Evolutionary conservation across 2,797 vertebrate species (phyloP).

Genomic region (Helarctos malayanus): DNA sequence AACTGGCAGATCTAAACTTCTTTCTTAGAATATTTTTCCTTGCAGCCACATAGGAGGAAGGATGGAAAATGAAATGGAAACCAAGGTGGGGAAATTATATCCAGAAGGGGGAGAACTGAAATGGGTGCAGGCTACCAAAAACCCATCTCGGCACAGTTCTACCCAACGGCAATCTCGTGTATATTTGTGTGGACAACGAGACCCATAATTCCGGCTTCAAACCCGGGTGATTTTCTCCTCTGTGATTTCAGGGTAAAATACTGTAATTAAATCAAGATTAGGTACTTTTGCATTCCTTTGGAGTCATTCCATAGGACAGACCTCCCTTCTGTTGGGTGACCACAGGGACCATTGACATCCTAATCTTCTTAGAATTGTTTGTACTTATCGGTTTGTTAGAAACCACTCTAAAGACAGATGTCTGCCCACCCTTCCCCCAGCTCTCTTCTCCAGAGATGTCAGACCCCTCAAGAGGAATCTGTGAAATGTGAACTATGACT

Average conservation of each 20-base stretch:
- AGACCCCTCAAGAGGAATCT: slow-evolving; percentile 69
- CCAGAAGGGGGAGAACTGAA: neutral
- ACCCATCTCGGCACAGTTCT: neutral
- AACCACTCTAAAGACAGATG: slow-evolving; percentile 52
- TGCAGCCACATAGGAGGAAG: neutral
- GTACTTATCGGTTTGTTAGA: slow-evolving; percentile 22
- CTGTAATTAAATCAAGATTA: neutral
- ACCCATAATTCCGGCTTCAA: neutral
- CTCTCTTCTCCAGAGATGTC: slow-evolving; percentile 55
- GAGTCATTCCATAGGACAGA: neutral
- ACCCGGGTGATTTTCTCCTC: neutral
- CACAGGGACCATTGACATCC: neutral
- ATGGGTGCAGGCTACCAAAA: neutral
- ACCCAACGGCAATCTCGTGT: neutral
- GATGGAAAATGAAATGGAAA: neutral
- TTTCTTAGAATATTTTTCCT: neutral
- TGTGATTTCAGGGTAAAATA: slow-evolving; percentile 7
- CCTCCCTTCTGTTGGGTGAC: neutral
- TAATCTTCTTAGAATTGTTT: slow-evolving; percentile 54
- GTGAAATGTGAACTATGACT: slow-evolving; percentile 78
- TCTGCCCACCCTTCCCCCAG: slow-evolving; percentile 14
- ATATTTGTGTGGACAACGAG: neutral
- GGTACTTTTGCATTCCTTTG: neutral
- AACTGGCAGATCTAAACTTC: neutral
- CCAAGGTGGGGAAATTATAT: neutral